Conservation (phyloP, 2,797 vertebrate species). For the Caiman crocodilus region DNA sequence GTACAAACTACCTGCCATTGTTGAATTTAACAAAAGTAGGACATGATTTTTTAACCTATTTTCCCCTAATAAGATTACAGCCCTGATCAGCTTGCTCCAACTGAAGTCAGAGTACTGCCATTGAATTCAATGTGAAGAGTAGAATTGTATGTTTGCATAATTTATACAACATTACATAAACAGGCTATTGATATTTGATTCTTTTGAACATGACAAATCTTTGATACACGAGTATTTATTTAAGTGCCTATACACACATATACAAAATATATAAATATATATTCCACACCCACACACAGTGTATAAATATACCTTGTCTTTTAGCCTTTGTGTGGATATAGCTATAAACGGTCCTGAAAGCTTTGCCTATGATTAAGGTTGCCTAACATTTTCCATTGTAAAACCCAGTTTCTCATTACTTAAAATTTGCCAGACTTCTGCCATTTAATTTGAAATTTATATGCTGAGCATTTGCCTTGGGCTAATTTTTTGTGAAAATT, state of each 20-base stretch:
- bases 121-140: background rate
- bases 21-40: conserved; percentile 51
- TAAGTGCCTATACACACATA: background rate
- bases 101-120: background rate
- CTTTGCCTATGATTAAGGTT: background rate
- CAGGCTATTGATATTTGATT: background rate
- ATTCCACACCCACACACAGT: fast-evolving
- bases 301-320: background rate
- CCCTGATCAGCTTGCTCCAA: conserved; percentile 40
- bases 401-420: background rate
- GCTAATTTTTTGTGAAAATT: background rate
- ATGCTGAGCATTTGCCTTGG: background rate
- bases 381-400: background rate
- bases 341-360: background rate
- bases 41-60: conserved; percentile 68
- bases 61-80: conserved; percentile 64
- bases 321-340: background rate
- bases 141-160: conserved; percentile 36
- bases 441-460: conserved; percentile 20
- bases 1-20: background rate
- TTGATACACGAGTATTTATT: background rate
- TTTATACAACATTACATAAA: background rate
- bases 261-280: background rate
- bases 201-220: conserved; percentile 24
- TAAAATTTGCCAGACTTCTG: conserved; percentile 8